Base-by-base conservation (phyloP, 2,113 vertebrate genomes). In the Chrysemys picta region DNA sequence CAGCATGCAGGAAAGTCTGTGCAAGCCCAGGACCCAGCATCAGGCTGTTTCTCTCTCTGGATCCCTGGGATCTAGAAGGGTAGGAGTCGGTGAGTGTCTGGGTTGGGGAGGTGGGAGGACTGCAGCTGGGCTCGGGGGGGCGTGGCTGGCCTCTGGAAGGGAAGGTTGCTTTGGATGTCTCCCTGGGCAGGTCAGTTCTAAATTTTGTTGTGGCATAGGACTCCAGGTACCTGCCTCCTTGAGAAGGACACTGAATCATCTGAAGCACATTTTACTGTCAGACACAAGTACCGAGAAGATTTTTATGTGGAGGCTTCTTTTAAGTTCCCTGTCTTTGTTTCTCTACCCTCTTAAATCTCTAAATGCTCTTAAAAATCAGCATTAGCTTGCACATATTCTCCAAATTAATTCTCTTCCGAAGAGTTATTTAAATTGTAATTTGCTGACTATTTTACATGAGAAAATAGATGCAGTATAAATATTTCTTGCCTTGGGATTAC, bases 401-500 rank as follows among this genome's bases (percentile, higher is more conserved):
- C 90, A 57, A 93, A 38, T 76, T 91, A 54, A 3, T 62, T 89
- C 2, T 95, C 83, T 87, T 57, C 76, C 79, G 85, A 90, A 86
- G 47, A 69, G 81, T 69, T 88, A 69, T 82, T 84, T 24, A 89
- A 89, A 92, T 91, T 50, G 42, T 38, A 62, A 84, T 27, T 85
- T 93, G 35, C 49, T 90, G 93, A 54, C 47, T 93, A 54, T 94
- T 90, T 94, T 87, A 69, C 21, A 89, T 89, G 24, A 90, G 82
- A 88, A 86, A 94, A 80, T 69, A 94, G 12, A 10, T 27, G 24
- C 56, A 57, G 56, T 57, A 57, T 57, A 27, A 22, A 25, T 24
- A 4, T 57, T 93, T 93, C 29, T 97, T 93, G 42, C 27, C 85
- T 94, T 93, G 79, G 19, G 72, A n/a, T 90, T 93, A 53, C 45